A percentile compares a stretch with the other conserved stretches of the same genome.
These are phyloP conservation scores for Noctua comes DNA, from an alignment of 2,888 invertebrate genomes.

Conservation along the genomic window DNA sequence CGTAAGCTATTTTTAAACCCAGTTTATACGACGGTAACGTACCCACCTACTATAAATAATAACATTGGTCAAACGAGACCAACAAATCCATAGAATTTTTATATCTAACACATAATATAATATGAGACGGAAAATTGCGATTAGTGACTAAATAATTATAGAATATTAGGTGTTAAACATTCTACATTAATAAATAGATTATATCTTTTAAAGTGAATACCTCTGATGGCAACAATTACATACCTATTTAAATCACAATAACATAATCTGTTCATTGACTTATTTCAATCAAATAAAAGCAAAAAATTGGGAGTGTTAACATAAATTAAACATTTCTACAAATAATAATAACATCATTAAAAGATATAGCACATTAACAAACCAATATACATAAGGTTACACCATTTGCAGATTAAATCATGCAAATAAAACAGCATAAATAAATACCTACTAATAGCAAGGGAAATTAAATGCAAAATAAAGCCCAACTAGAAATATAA, in stretches of 20 bases:
- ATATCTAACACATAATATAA: conserved; percentile 20
- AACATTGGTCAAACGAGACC: conserved; percentile 5
- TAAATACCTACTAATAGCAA: conserved; percentile 38
- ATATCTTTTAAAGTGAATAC: conserved; percentile 26
- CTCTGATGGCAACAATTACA: conserved; percentile 35
- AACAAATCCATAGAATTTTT: conserved; percentile 20
- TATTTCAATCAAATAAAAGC: conserved; percentile 27
- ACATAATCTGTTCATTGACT: conserved; percentile 10
- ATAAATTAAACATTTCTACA: conserved; percentile 52
- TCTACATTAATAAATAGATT: conserved; percentile 26
- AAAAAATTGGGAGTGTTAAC: conserved; percentile 55
- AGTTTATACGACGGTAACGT: not conserved
- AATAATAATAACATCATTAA: conserved; percentile 55
- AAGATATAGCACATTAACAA: conserved; percentile 49
- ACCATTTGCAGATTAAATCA: conserved; percentile 34
- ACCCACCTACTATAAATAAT: conserved; percentile 27
- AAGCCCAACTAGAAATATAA: conserved; percentile 26
- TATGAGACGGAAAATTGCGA: conserved; percentile 40
- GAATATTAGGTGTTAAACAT: conserved; percentile 33
- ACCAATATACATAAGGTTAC: conserved; percentile 36
- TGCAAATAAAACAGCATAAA: conserved; percentile 40
- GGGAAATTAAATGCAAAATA: conserved; percentile 29
- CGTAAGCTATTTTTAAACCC: not conserved
- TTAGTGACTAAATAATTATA: conserved; percentile 39
- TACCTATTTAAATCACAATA: conserved; percentile 23